These are phyloP conservation scores for Cardiocondyla obscurior DNA, from an alignment of 1,140 invertebrate species.

Conservation along the genomic window DNA sequence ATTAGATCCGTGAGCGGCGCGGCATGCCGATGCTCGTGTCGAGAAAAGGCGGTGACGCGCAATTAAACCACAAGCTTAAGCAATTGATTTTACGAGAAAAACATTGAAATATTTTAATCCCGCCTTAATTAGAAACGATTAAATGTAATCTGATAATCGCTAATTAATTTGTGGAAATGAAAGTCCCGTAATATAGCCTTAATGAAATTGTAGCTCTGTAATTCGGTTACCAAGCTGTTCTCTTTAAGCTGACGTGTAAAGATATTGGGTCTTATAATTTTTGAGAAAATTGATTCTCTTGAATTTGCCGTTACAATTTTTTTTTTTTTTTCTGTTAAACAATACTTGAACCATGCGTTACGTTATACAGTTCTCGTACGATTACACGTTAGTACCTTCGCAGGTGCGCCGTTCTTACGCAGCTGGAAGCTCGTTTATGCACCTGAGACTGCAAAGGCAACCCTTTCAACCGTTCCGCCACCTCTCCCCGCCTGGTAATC, in stretches of 20 bases:
- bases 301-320: background rate
- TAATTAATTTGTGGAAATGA: background rate
- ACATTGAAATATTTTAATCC: background rate
- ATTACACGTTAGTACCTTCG: constrained; percentile 9
- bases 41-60: background rate
- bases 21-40: background rate
- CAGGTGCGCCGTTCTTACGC: constrained; percentile 35
- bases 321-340: constrained; percentile 8
- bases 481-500: constrained; percentile 68
- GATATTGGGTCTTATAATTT: background rate
- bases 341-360: background rate
- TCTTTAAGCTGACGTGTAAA: background rate
- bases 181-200: background rate
- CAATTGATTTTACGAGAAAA: background rate
- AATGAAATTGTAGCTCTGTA: background rate
- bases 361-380: background rate
- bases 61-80: background rate
- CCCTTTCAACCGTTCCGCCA: constrained; percentile 18
- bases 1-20: constrained; percentile 5
- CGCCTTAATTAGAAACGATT: background rate
- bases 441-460: constrained; percentile 54
- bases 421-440: constrained; percentile 62
- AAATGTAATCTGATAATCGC: background rate
- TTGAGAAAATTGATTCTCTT: background rate
- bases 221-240: background rate